Conservation (phyloP, 2,113 vertebrate genomes). For the Ptilorrhoa leucosticta region DNA sequence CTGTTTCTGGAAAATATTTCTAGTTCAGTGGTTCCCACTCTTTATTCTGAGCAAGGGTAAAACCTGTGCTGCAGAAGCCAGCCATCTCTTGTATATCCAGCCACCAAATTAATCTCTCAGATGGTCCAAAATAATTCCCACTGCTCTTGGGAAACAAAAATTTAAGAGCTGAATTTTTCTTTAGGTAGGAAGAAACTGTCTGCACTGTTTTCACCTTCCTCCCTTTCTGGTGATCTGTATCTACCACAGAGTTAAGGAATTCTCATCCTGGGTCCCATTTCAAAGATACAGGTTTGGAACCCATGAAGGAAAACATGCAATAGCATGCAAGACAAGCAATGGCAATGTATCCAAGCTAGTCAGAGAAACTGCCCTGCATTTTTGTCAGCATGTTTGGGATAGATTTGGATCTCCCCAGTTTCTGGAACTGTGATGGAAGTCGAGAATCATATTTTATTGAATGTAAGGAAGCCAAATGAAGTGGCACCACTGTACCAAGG, state of each 20-base stretch:
- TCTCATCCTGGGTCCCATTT: neutral
- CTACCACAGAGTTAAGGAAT: neutral
- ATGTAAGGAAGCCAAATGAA: neutral
- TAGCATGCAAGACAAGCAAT: neutral
- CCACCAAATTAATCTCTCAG: neutral
- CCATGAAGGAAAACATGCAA: neutral
- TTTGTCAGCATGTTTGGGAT: neutral
- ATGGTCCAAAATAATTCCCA: neutral
- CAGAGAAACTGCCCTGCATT: neutral
- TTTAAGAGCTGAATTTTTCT: neutral
- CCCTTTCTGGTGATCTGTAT: neutral
- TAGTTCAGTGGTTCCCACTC: slow-evolving; percentile 57
- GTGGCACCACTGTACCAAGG: neutral
- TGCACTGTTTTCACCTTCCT: neutral
- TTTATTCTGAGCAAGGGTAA: neutral
- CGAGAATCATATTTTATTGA: neutral
- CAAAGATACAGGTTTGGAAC: neutral
- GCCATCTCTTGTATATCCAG: neutral
- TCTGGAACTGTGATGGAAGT: neutral
- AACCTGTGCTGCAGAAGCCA: neutral
- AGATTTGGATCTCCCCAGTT: neutral
- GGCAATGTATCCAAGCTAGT: neutral
- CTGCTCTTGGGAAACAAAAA: neutral
- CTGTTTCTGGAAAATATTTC: slow-evolving; percentile 14
- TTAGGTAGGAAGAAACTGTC: neutral